Base-by-base conservation (phyloP, 2,888 invertebrate species). In the Tinea trinotella region DNA sequence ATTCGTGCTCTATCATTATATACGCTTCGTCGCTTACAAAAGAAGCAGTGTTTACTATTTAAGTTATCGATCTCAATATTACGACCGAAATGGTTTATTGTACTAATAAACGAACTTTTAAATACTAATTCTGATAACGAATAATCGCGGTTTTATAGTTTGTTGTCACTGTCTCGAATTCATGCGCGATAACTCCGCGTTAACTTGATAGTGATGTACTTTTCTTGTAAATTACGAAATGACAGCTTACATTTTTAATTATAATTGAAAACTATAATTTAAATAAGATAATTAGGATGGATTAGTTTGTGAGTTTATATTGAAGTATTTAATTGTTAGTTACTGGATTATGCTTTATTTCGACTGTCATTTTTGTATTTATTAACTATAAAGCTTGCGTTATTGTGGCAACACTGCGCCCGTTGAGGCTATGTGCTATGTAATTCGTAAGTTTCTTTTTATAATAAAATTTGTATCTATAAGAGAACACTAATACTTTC, bases 401-500 rank as follows among this genome's bases (percentile, higher is more conserved):
- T 4, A n/a, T 30, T 30, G 30, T 30, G 30, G 30, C 30, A 30
- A 30, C 50, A 24, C 22, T 24, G 34, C 59, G 13, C 65, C 61
- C 62, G 59, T 59, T 62, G 62, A 75, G 77, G 76, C 75, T 66
- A 70, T 75, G 79, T 80, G 80, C 78, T 78, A 81, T 78, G 30
- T 48, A 48, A 48, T 48, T 68, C 66, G 74, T 79, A 73, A 78
- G 76, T 79, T 81, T 48, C n/a, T 76, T 79, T 73, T 80, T 79
- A 80, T 73, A 72, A 70, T 69, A 68, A 72, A 68, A 71, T n/a
- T 12, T 36, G 53, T 53, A 77, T 75, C 18, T 48, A 19, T 73
- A 76, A 81, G 82, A 84, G 83, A 82, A 81, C 77, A 76, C 77
- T 82, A 76, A 78, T 79, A 80, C 76, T 82, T 80, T 82, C 81